Evolutionary conservation across 2,888 invertebrate genomes (phyloP), one percentile per base, ranked within the genome.

Genomic region (Carpatolechia fugitivella): DNA sequence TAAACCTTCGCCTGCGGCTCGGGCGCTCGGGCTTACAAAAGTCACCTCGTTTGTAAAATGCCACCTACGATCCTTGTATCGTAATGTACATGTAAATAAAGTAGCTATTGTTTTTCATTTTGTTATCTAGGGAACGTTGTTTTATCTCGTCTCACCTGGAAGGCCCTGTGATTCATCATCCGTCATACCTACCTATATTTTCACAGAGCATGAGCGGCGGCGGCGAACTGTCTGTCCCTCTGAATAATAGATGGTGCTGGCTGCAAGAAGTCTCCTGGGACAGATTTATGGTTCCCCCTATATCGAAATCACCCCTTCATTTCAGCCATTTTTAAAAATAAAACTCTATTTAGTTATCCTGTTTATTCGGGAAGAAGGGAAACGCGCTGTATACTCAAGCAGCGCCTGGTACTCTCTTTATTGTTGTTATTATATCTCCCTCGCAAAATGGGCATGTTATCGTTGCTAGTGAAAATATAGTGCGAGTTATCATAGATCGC

Each of bases 221-320:
- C 13, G 47, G 30, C 16, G 29, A n/a, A 56, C 76, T 73, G 77
- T 74, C 76, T 73, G 77, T 74, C 75, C 66, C 70, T 76, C 72
- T 80, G 72, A 82, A 84, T 82, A 82, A 83, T 76, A 80, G 67
- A 80, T 83, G 73, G 66, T 64, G 65, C 57, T 63, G 63, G 68
- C 64, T 72, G 64, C 73, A 76, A 79, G 72, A 78, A 78, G 74
- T 72, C 80, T 69, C 69, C 56, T 35, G 75, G 73, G 77, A 77
- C 73, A 76, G 75, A 81, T 82, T 82, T 79, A 82, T 79, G 74
- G 75, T 72, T 69, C 56, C 62, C 69, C 68, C 68, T 60, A 66
- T 69, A 74, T 74, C 65, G 65, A 62, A 67, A 56, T 59, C 66
- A 68, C 70, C 69, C 69, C 64, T 72, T 69, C 71, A 70, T 72